These are phyloP conservation scores for Eulemur rubriventer DNA, from an alignment of 2,797 vertebrate genomes.

Conservation along the genomic window DNA sequence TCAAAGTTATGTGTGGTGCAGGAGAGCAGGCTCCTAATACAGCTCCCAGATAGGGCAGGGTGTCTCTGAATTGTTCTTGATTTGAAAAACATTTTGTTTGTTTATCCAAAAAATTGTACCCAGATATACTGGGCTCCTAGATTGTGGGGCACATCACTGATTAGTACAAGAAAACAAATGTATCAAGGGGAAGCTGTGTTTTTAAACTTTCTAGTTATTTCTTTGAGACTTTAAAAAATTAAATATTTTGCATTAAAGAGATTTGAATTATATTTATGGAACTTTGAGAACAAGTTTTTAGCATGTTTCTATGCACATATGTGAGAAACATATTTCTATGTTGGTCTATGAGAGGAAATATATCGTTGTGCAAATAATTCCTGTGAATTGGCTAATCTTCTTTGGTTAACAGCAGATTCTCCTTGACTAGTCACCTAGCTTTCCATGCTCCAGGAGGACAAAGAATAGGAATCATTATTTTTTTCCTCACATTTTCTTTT, in stretches of 20 bases:
- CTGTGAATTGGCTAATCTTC: not conserved
- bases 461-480: not conserved
- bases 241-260: not conserved
- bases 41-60: not conserved
- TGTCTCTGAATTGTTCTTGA: not conserved
- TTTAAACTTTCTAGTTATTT: not conserved
- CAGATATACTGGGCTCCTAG: not conserved
- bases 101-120: not conserved
- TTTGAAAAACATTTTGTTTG: not conserved
- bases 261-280: not conserved
- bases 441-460: not conserved
- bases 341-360: not conserved
- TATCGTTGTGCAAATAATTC: not conserved
- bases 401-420: not conserved
- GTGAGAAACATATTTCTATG: not conserved
- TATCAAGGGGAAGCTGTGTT: not conserved
- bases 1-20: not conserved
- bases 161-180: not conserved
- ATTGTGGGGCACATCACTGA: not conserved
- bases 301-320: not conserved
- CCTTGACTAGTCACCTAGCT: not conserved
- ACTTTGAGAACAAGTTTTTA: not conserved
- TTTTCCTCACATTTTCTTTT: not conserved
- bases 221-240: not conserved
- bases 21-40: not conserved